Evolutionary conservation across 2,888 invertebrate species (phyloP).

Genomic region (Gandaritis pyraliata): DNA sequence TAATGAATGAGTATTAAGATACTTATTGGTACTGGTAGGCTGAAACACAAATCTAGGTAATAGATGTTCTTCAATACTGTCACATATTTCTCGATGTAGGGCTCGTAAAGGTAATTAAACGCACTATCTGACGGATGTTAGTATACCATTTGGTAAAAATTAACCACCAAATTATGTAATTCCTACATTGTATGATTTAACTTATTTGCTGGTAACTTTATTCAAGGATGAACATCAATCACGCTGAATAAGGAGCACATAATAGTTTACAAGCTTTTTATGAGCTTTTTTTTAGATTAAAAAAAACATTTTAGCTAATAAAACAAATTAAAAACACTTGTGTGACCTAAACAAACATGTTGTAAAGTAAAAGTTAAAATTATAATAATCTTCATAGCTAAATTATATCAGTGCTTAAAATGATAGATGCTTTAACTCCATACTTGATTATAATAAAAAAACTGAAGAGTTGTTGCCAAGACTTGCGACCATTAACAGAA

Average conservation of each 20-base stretch:
- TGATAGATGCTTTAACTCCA: not conserved
- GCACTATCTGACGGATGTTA: conserved; percentile 1
- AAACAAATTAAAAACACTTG: not conserved
- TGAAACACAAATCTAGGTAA: not conserved
- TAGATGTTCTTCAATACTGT: not conserved
- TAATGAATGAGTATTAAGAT: not conserved
- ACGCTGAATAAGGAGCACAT: too few species aligned
- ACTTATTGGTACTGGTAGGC: not conserved
- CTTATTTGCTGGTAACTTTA: too few species aligned
- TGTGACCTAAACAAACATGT: not conserved
- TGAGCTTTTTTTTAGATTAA: not conserved
- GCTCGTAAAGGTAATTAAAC: conserved; percentile 2
- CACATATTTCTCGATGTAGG: not conserved
- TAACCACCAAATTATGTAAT: too few species aligned
- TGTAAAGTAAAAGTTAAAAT: conserved; percentile 2
- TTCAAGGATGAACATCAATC: too few species aligned
- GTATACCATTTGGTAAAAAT: conserved; percentile 1
- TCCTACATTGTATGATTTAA: conserved; percentile 1
- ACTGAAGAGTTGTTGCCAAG: too few species aligned
- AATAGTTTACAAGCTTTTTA: not conserved
- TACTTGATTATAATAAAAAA: too few species aligned
- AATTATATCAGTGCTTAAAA: not conserved
- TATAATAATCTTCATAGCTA: not conserved
- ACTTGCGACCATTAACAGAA: too few species aligned
- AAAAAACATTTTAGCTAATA: not conserved